Evolutionary conservation across 2,797 vertebrate genomes (phyloP).

Genomic region (Leptoclinus maculatus): DNA sequence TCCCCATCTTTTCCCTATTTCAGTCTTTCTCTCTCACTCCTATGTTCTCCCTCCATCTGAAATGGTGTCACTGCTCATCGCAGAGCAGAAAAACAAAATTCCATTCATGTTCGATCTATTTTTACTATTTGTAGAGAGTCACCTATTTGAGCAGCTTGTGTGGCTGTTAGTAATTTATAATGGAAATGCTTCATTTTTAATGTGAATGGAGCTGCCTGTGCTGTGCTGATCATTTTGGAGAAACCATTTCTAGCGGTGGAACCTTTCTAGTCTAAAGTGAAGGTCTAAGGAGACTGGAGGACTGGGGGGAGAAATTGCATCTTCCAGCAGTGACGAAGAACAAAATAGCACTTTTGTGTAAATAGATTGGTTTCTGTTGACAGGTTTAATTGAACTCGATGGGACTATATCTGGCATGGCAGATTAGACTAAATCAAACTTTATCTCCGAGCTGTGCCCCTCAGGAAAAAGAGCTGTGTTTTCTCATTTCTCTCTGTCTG

Average conservation of each 20-base stretch:
- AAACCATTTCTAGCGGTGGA: constrained; percentile 1
- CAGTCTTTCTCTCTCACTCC: constrained; percentile 12
- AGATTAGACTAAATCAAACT: constrained; percentile 43
- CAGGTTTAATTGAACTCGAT: constrained; percentile 40
- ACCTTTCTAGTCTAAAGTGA: constrained; percentile 12
- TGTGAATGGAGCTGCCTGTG: constrained; percentile 13
- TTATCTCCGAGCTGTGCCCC: constrained; percentile 16
- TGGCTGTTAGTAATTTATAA: constrained; percentile 5
- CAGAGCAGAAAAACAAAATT: neutral
- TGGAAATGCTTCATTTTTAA: constrained; percentile 21
- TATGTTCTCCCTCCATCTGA: constrained; percentile 10
- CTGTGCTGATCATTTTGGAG: constrained; percentile 10
- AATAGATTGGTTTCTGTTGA: constrained; percentile 60
- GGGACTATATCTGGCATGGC: constrained; percentile 40
- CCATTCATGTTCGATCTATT: constrained; percentile 29
- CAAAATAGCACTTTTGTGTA: constrained; percentile 30
- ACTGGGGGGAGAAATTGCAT: constrained; percentile 37
- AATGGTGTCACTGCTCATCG: constrained; percentile 18
- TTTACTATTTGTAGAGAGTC: constrained; percentile 21
- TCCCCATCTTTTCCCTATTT: constrained; percentile 8
- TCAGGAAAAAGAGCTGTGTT: neutral
- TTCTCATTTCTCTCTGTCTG: constrained; percentile 19
- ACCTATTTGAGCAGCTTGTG: constrained; percentile 3
- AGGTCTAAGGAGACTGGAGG: constrained; percentile 12
- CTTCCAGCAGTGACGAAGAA: constrained; percentile 36